Percentiles rank a stretch among this genome's conserved stretches.
phyloP scores from a whole-genome alignment of 2,888 invertebrate genomes.

The Blera fallax region DNA sequence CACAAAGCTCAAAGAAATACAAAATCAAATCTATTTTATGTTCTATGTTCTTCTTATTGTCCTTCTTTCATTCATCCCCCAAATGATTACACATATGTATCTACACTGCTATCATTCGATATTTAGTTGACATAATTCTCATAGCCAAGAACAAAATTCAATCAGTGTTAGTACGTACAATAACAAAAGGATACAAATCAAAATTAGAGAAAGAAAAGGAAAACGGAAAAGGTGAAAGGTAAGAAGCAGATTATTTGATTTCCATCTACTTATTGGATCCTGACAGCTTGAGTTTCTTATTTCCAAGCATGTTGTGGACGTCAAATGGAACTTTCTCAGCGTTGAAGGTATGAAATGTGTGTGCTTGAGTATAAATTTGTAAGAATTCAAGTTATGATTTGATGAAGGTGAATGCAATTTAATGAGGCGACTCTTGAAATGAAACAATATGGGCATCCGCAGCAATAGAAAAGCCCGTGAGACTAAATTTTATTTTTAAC shows the following conservation, averaged over 20 bases:
- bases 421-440: conserved; percentile 6
- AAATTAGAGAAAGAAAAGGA: background rate
- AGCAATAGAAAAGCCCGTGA: no score
- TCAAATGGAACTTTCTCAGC: background rate
- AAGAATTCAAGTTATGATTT: conserved; percentile 7
- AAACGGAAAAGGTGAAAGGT: background rate
- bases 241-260: background rate
- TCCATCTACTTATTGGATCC: background rate
- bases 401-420: conserved; percentile 12
- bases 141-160: conserved; percentile 9
- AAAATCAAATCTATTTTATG: conserved; percentile 7
- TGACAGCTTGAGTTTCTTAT: conserved; percentile 6
- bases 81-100: background rate
- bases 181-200: conserved; percentile 26
- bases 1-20: conserved; percentile 2
- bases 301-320: background rate
- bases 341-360: background rate
- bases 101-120: background rate
- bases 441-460: background rate
- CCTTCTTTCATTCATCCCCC: background rate
- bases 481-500: no score
- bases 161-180: conserved; percentile 17
- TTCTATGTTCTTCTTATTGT: conserved; percentile 7
- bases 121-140: conserved; percentile 16
- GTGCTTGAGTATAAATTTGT: background rate